phyloP scores from a whole-genome alignment of 2,888 invertebrate genomes.

The Perizoma flavofasciatum region DNA sequence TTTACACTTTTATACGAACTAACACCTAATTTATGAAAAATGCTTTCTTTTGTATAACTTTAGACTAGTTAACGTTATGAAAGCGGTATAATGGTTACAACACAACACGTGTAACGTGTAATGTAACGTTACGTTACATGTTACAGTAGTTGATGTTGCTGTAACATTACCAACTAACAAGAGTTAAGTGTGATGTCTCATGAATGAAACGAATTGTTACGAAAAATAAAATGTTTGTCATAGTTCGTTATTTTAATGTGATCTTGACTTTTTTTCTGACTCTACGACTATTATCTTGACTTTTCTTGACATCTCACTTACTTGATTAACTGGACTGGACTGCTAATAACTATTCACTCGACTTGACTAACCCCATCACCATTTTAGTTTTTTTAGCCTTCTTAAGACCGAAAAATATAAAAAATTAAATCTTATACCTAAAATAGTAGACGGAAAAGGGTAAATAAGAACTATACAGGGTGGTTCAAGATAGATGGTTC shows the following conservation, averaged over 20 bases:
- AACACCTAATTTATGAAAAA: conserved; percentile 51
- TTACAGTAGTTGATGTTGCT: conserved; percentile 31
- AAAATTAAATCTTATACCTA: conserved; percentile 10
- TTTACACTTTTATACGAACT: conserved; percentile 52
- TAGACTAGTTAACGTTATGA: conserved; percentile 51
- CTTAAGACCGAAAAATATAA: no score
- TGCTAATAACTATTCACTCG: conserved; percentile 16
- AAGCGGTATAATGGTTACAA: conserved; percentile 45
- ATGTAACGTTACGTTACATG: conserved; percentile 22
- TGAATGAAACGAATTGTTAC: conserved; percentile 55
- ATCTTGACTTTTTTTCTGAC: conserved; percentile 31
- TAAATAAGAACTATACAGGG: no score
- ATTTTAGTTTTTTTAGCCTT: no score
- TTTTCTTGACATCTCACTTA: conserved; percentile 75
- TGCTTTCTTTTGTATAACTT: conserved; percentile 55
- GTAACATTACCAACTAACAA: conserved; percentile 52
- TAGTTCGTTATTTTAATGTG: conserved; percentile 51
- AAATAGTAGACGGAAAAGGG: background rate
- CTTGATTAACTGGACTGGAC: conserved; percentile 45
- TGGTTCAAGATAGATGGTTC: no score
- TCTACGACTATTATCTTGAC: conserved; percentile 26
- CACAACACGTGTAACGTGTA: conserved; percentile 35
- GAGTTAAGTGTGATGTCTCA: conserved; percentile 79
- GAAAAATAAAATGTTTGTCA: conserved; percentile 65
- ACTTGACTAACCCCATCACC: conserved; percentile 45